Evolutionary conservation across 2,888 invertebrate species (phyloP).

Genomic region (Acronicta leporina): DNA sequence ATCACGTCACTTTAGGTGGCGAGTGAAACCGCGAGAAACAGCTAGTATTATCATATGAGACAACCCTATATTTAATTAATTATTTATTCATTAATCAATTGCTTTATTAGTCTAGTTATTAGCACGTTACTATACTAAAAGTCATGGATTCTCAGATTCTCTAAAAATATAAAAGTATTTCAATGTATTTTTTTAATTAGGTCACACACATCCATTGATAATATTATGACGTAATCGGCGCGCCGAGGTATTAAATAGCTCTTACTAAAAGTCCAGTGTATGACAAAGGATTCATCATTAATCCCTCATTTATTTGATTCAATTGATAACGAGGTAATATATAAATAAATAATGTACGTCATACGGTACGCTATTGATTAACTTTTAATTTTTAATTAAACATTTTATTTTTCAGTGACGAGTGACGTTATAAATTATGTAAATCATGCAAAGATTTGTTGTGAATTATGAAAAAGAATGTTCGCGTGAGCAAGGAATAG

Average conservation of each 20-base stretch:
- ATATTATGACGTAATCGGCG: conserved; percentile 36
- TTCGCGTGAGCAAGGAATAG: too few species aligned
- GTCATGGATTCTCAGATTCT: too few species aligned
- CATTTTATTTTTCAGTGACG: conserved; percentile 11
- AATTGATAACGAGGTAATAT: conserved; percentile 30
- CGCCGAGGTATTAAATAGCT: conserved; percentile 38
- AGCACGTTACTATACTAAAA: too few species aligned
- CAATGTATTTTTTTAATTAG: conserved; percentile 27
- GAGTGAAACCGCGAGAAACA: too few species aligned
- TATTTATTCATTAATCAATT: too few species aligned
- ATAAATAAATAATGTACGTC: conserved; percentile 22
- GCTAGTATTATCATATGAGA: too few species aligned
- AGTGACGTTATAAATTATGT: conserved; percentile 8
- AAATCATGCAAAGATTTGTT: background rate
- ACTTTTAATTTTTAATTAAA: conserved; percentile 23
- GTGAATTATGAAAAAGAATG: background rate
- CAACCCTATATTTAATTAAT: too few species aligned
- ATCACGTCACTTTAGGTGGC: too few species aligned
- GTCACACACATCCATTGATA: conserved; percentile 33
- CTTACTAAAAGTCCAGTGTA: conserved; percentile 36
- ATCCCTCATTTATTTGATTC: conserved; percentile 39
- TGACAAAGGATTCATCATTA: conserved; percentile 33
- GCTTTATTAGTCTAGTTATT: too few species aligned
- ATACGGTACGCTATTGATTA: conserved; percentile 36
- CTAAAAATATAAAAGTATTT: too few species aligned